phyloP scores from a whole-genome alignment of 2,113 vertebrate species.

The Morone saxatilis region DNA sequence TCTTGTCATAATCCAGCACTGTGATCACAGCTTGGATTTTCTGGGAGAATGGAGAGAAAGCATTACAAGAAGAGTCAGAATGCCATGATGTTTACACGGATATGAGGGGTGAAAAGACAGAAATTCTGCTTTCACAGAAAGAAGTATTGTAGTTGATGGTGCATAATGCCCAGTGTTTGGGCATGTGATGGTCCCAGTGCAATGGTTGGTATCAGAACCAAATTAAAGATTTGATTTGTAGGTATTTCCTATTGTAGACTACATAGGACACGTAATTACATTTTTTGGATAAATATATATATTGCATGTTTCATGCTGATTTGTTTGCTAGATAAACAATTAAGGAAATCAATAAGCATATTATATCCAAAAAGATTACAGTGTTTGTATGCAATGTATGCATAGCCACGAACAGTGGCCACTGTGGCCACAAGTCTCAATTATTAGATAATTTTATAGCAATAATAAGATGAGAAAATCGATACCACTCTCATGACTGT shows the following conservation, averaged over 20 bases:
- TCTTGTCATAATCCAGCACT: slow-evolving; percentile 98
- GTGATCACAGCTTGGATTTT: slow-evolving; percentile 98
- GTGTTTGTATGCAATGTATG: neutral
- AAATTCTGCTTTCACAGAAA: neutral
- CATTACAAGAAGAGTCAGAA: slow-evolving; percentile 4
- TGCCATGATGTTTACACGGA: neutral
- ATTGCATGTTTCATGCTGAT: neutral
- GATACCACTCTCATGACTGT: neutral
- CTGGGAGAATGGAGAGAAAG: slow-evolving; percentile 72
- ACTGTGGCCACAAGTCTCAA: neutral
- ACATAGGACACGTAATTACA: neutral
- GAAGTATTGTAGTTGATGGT: neutral
- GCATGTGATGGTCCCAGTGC: neutral
- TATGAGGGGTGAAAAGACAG: neutral
- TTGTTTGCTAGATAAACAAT: neutral
- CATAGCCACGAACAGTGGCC: neutral
- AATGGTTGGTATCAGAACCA: neutral
- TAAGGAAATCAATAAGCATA: neutral
- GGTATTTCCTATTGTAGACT: neutral
- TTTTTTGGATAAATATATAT: neutral
- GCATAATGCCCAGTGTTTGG: neutral
- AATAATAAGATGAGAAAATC: neutral
- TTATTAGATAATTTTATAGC: neutral
- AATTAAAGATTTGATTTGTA: neutral
- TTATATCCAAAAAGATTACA: too few relatives aligned